Conservation (phyloP, 2,888 invertebrate genomes). For the Eupeodes latifasciatus region DNA sequence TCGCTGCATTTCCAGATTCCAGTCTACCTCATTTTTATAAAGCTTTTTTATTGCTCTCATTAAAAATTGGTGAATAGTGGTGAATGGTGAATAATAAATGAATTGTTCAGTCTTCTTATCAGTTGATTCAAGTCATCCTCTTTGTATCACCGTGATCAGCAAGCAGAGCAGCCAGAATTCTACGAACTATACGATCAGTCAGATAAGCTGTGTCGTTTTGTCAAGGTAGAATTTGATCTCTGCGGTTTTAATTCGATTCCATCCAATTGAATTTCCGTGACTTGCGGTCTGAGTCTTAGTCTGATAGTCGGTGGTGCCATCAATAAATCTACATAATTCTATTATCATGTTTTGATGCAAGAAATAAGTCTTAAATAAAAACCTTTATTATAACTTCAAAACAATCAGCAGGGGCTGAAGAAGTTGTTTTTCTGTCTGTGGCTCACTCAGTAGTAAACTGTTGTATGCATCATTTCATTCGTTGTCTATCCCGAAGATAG, state of each 20-base stretch:
- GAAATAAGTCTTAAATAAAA: neutral
- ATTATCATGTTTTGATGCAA: neutral
- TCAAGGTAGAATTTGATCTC: conserved; percentile 49
- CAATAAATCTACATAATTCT: neutral
- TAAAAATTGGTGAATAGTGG: neutral
- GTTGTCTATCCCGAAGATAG: neutral
- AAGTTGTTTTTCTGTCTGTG: neutral
- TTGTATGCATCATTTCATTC: neutral
- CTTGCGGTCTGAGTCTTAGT: neutral
- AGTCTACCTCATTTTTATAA: too few relatives aligned
- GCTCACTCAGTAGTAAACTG: neutral
- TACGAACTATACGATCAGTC: conserved; percentile 42
- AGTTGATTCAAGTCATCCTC: conserved; percentile 43
- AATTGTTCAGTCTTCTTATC: conserved; percentile 67
- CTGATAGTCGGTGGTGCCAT: conserved; percentile 1
- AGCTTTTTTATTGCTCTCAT: neutral
- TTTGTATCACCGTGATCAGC: conserved; percentile 39
- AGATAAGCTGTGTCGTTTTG: conserved; percentile 52
- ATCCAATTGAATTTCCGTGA: conserved; percentile 30
- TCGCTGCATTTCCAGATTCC: conserved; percentile 4
- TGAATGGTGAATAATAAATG: neutral
- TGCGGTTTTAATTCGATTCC: conserved; percentile 34
- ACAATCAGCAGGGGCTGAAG: conserved; percentile 8
- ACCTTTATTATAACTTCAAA: neutral
- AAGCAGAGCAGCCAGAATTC: neutral